Evolutionary conservation across 2,888 invertebrate species (phyloP).

Genomic region (Lithosia quadra): DNA sequence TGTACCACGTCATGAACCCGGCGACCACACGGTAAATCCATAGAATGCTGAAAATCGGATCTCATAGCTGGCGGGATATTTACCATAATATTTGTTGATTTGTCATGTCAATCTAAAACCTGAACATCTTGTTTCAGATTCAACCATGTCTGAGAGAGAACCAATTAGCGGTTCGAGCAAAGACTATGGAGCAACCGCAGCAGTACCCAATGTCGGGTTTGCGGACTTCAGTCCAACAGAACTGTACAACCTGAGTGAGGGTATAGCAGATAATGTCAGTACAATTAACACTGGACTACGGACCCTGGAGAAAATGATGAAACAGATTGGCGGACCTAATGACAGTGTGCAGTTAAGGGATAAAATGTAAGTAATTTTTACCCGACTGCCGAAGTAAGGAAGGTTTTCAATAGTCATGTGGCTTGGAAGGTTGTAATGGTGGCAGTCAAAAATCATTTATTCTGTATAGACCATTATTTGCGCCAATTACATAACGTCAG

Average conservation of each 20-base stretch:
- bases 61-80: too few species aligned
- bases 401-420: too few species aligned
- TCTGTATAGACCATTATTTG: too few species aligned
- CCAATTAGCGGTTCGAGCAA: conserved; percentile 75
- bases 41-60: too few species aligned
- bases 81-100: too few species aligned
- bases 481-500: too few species aligned
- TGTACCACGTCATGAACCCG: too few species aligned
- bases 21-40: too few species aligned
- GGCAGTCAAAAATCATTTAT: too few species aligned
- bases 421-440: too few species aligned
- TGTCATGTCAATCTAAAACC: too few species aligned
- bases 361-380: conserved; percentile 72
- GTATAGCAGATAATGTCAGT: conserved; percentile 93
- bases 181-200: conserved; percentile 80
- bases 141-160: conserved; percentile 76
- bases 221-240: conserved; percentile 91
- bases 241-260: conserved; percentile 92
- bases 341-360: conserved; percentile 88
- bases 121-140: conserved; percentile 21
- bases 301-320: conserved; percentile 90
- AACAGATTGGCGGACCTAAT: conserved; percentile 91
- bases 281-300: conserved; percentile 91
- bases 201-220: conserved; percentile 90
- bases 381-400: not conserved